Base-by-base conservation (phyloP, 2,113 vertebrate genomes). In the Rhegmatorhina hoffmannsi region DNA sequence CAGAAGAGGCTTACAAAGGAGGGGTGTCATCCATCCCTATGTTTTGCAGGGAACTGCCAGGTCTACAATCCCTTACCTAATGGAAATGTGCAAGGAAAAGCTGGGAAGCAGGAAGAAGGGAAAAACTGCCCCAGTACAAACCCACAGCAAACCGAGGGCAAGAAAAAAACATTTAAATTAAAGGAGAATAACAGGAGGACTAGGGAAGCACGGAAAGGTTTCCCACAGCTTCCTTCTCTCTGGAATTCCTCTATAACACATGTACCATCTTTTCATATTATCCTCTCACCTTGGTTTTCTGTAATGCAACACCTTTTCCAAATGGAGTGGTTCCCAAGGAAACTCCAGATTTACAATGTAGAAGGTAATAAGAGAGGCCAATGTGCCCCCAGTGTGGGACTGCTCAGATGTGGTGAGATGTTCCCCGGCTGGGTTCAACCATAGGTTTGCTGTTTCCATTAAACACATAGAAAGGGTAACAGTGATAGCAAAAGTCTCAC, bases 201-300 rank as follows among this genome's bases (percentile, higher is more conserved):
- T 26, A 11, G 11, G 40, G 23, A 66, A 76, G 40, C 29, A 19
- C 23, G 8, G 10, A 44, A 88, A 74, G 25, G 31, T 34, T 55
- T 77, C 49, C 38, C 13, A 33, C 23, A 84, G 55, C 10, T 5
- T 2, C 74, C 13, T 68, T 47, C 44, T 24, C 80, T 33, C 69
- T 50, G 38, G 55, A 63, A 77, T 74, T 62, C 23, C 56, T 79
- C 62, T 43, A 12, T 4, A 70, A 49, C 69, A 31, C 6, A 7
- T 0, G 1, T 16, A 24, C 14, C 6, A 13, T 3, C 16, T 59
- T 70, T 38, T 67, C 29, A 9, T 3, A 46, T 4, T 8, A 20
- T 14, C 25, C 40, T 58, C 13, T 16, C n/a, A n/a, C 12, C 46
- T 8, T 34, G 19, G 49, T 56, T 64, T 53, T 59, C 31, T 63